These are phyloP conservation scores for Brachyhypopomus gauderio DNA, from an alignment of 2,113 vertebrate species.

Conservation along the genomic window DNA sequence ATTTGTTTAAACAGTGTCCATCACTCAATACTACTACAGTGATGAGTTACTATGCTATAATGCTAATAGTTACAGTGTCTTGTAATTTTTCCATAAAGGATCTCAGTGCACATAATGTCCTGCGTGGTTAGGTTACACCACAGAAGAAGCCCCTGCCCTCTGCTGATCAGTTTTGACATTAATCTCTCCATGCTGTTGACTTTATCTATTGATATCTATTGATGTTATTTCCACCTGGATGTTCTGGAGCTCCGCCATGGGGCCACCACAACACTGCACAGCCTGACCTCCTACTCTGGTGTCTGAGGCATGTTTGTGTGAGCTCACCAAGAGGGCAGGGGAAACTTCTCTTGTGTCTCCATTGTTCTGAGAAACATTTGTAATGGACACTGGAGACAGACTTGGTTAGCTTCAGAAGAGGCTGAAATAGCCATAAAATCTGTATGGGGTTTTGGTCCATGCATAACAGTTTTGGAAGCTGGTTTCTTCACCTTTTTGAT, in stretches of 20 bases:
- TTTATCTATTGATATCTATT: neutral
- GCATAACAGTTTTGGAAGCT: slow-evolving; percentile 66
- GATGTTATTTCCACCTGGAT: neutral
- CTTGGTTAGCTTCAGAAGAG: slow-evolving; percentile 68
- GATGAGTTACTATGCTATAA: too few species aligned
- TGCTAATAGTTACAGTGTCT: too few species aligned
- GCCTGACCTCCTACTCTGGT: slow-evolving; percentile 1
- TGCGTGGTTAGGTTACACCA: neutral
- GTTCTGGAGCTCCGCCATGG: neutral
- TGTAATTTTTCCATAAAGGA: too few species aligned
- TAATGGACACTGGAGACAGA: slow-evolving; percentile 70
- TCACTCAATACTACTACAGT: neutral
- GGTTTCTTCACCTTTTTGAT: slow-evolving; percentile 61
- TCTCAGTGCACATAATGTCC: too few species aligned
- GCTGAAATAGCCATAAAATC: slow-evolving; percentile 64
- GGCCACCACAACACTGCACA: neutral
- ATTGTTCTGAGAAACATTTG: slow-evolving; percentile 74
- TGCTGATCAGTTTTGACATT: neutral
- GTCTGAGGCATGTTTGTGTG: neutral
- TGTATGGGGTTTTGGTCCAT: slow-evolving; percentile 61
- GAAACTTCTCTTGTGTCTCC: slow-evolving; percentile 61
- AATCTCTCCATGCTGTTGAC: neutral
- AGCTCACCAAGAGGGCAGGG: slow-evolving; percentile 33
- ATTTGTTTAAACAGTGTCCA: neutral
- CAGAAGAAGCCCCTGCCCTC: neutral